These are phyloP conservation scores for Neoascia interrupta DNA, from an alignment of 2,888 invertebrate genomes.

Conservation along the genomic window DNA sequence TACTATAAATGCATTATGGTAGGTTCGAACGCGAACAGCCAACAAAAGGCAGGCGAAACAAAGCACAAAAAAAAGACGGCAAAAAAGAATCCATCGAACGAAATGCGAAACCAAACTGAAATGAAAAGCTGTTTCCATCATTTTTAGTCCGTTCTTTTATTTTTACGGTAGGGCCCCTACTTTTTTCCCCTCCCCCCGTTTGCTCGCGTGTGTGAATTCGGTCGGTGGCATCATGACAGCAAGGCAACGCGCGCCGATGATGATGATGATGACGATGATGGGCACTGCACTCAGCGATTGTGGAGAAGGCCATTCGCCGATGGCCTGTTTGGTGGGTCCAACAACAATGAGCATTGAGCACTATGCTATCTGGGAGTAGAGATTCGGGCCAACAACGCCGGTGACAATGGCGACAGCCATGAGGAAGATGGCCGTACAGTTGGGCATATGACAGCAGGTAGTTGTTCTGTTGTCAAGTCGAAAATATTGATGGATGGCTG, in stretches of 20 bases:
- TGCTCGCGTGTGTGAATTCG: no score
- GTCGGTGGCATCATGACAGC: not conserved
- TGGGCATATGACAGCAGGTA: slow-evolving; percentile 45
- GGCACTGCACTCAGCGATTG: slow-evolving; percentile 48
- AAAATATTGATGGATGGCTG: slow-evolving; percentile 43
- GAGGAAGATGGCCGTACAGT: slow-evolving; percentile 29
- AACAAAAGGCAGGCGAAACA: slow-evolving; percentile 46
- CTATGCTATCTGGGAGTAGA: slow-evolving; percentile 11
- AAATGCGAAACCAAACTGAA: slow-evolving; percentile 50
- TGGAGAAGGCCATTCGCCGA: slow-evolving; percentile 51
- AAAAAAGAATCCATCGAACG: not conserved
- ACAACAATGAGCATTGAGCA: no score
- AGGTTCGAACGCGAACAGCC: slow-evolving; percentile 37
- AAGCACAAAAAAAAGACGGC: slow-evolving; percentile 20
- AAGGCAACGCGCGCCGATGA: slow-evolving; percentile 40
- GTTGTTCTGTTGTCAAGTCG: slow-evolving; percentile 36
- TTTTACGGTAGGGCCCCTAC: not conserved
- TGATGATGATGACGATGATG: slow-evolving; percentile 39
- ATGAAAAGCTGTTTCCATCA: slow-evolving; percentile 50
- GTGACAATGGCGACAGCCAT: slow-evolving; percentile 42
- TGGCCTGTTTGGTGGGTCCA: slow-evolving; percentile 37
- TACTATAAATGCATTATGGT: slow-evolving; percentile 53
- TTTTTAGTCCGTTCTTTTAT: not conserved
- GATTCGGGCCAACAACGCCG: slow-evolving; percentile 53
- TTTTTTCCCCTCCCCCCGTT: not conserved